A percentile compares a stretch with the other conserved stretches of the same genome.
Evolutionary conservation across 2,113 vertebrate genomes (phyloP).

Genomic region (Syrmaticus mikado): DNA sequence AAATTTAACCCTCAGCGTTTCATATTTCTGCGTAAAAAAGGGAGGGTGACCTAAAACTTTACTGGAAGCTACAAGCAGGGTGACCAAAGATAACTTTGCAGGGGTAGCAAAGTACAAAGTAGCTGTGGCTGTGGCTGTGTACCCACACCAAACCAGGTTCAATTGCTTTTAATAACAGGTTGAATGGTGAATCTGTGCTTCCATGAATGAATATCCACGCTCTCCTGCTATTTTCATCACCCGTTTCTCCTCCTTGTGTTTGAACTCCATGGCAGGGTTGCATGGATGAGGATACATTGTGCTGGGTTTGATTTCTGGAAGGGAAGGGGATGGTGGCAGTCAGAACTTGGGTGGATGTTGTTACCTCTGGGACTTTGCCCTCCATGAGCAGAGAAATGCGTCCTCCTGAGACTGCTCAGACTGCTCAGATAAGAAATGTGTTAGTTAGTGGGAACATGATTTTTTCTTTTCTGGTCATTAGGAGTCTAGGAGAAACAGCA

Average conservation of each 20-base stretch:
- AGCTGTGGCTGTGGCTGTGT: background rate
- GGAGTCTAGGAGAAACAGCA: background rate
- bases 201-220: background rate
- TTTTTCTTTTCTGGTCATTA: slow-evolving; percentile 26
- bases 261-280: background rate
- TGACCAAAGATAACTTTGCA: background rate
- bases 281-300: accelerated
- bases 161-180: background rate
- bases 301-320: background rate
- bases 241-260: background rate
- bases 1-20: background rate
- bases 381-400: background rate
- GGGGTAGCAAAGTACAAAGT: background rate
- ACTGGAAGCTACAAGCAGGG: background rate
- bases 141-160: background rate
- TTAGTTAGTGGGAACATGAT: background rate
- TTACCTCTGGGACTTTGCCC: background rate
- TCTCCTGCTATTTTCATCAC: background rate
- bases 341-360: accelerated
- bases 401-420: background rate
- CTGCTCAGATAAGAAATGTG: background rate
- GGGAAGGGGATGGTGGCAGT: background rate
- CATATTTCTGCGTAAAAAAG: background rate
- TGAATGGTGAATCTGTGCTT: accelerated
- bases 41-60: background rate